Evolutionary conservation across 2,797 vertebrate genomes (phyloP).

Genomic region (Otus scops): DNA sequence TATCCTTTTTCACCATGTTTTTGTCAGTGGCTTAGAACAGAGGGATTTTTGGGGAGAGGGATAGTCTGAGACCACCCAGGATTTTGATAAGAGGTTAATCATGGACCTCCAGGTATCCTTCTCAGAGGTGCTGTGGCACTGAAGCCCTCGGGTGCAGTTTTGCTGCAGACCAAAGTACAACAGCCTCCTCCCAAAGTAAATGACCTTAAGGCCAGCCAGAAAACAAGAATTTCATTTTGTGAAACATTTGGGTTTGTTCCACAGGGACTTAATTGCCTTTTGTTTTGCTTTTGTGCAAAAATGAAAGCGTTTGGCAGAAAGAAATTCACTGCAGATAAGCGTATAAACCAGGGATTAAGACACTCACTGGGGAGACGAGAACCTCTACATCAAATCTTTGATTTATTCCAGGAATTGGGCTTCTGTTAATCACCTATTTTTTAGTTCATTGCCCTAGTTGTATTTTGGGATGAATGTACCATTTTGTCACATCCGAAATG

Average conservation of each 20-base stretch:
- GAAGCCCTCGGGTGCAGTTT: background rate
- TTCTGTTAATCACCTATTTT: constrained; percentile 31
- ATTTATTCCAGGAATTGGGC: constrained; percentile 4
- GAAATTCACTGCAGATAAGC: background rate
- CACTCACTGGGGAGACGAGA: background rate
- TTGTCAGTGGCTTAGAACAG: background rate
- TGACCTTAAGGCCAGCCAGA: background rate
- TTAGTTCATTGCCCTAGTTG: background rate
- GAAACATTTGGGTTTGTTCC: background rate
- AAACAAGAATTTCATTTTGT: background rate
- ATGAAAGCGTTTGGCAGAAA: background rate
- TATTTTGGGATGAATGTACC: background rate
- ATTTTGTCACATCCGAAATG: constrained; percentile 12
- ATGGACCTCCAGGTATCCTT: background rate
- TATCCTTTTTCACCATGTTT: background rate
- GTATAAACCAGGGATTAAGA: background rate
- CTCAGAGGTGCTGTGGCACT: background rate
- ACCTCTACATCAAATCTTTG: background rate
- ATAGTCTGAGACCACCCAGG: background rate
- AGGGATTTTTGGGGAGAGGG: background rate
- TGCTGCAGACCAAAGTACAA: rapidly evolving
- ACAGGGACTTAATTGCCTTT: background rate
- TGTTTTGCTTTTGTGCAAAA: constrained; percentile 23
- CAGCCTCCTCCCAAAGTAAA: background rate
- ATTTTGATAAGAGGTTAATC: background rate